Evolutionary conservation across 2,888 invertebrate species (phyloP), one percentile per base, ranked within the genome.

Genomic region (Meiosimyza platycephala): DNA sequence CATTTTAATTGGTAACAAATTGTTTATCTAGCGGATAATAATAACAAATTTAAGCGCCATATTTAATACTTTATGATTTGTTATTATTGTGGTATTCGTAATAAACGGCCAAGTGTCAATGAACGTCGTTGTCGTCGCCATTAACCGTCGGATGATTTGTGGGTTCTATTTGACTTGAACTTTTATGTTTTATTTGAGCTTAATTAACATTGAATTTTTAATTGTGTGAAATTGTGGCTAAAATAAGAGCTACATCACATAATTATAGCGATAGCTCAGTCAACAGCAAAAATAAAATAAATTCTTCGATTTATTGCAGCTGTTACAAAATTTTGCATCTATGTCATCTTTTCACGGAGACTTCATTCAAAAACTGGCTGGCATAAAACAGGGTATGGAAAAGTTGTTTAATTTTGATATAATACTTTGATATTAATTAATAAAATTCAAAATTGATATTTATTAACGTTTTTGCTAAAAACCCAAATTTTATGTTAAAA

Each of bases 291-390:
- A 40, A 63, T 40, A 64, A 12, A 12, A 22, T 3, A 15, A 6
- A 55, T 33, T 12, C 40, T 22, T 40, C 15, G 15, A 28, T n/a
- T 60, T 33, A n/a, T 60, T 22, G 22, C 22, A 4, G 60, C n/a
- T n/a, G 18, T 5, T 60, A 3, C n/a, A 40, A 15, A n/a, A 40
- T 12, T 28, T 33, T 60, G 15, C 15, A 33, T 62, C 60, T 15
- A 80, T 80, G 80, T 80, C 79, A 74, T 77, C 78, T 54, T 79
- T 81, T 72, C 78, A 81, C 77, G 79, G 79, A 67, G 79, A 80
- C 48, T 79, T 81, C 67, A 77, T 81, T 73, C 78, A 80, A 75
- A 81, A 80, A 73, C 76, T 79, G 72, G 79, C 78, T 71, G 78
- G 76, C 60, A 79, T 81, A 70, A 81, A 79, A 74, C 80, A 79